Conservation (phyloP, 2,113 vertebrate species). For the Channa maculata region DNA sequence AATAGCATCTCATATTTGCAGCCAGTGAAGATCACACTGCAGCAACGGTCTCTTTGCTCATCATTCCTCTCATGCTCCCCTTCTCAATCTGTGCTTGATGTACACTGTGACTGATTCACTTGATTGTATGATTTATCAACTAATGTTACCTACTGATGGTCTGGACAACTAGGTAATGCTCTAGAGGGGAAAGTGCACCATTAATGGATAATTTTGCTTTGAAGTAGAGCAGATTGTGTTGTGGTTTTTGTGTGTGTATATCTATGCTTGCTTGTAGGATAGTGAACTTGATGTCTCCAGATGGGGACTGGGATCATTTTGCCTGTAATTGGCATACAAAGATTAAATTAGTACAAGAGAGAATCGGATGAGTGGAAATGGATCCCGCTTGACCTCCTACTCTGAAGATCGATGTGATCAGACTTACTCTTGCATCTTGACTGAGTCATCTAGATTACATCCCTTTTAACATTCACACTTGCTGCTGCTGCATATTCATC, state of each 20-base stretch:
- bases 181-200: background rate
- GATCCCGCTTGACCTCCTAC: conserved; percentile 51
- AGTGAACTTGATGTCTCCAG: conserved; percentile 23
- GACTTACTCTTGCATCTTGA: conserved; percentile 21
- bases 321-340: conserved; percentile 53
- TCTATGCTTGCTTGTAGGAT: conserved; percentile 5
- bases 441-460: background rate
- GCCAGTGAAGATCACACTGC: conserved; percentile 56
- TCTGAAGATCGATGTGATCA: conserved; percentile 38
- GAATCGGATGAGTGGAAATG: conserved; percentile 54
- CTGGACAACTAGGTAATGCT: conserved; percentile 22
- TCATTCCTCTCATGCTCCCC: conserved; percentile 20
- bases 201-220: conserved; percentile 5
- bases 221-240: background rate
- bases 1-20: conserved; percentile 75
- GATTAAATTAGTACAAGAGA: conserved; percentile 58
- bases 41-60: conserved; percentile 40
- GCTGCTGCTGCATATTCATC: background rate
- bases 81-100: conserved; percentile 11
- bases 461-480: background rate
- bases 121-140: conserved; percentile 16
- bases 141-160: conserved; percentile 1
- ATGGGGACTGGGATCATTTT: conserved; percentile 43
- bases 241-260: conserved; percentile 6
- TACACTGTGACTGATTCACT: too few relatives aligned